phyloP scores from a whole-genome alignment of 2,888 invertebrate species.

The Agrochola lota region DNA sequence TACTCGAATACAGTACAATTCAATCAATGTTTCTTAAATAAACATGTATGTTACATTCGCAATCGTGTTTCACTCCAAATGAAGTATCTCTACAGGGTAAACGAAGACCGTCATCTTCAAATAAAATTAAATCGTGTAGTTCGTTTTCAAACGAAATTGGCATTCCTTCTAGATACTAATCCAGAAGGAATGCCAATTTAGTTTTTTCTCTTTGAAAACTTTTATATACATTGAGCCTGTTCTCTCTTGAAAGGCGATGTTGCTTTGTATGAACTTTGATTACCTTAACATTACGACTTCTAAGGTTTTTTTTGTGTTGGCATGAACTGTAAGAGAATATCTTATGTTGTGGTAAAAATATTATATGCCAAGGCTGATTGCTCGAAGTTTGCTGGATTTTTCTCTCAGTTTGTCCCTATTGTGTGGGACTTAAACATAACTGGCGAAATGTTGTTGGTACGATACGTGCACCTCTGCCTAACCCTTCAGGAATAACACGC shows the following conservation, averaged over 20 bases:
- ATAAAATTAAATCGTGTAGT: constrained; percentile 70
- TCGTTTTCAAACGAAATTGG: constrained; percentile 75
- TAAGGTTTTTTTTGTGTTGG: neutral
- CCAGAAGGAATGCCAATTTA: no score
- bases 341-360: neutral
- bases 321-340: neutral
- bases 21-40: neutral
- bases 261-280: constrained; percentile 67
- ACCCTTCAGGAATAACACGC: no score
- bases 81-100: constrained; percentile 54
- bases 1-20: neutral
- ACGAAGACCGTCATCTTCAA: constrained; percentile 63
- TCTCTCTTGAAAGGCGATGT: constrained; percentile 61
- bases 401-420: no score
- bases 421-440: no score
- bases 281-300: constrained; percentile 46
- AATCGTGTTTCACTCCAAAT: constrained; percentile 56
- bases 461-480: no score
- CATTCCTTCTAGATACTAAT: constrained; percentile 73
- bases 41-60: constrained; percentile 36
- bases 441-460: no score
- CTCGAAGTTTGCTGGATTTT: neutral
- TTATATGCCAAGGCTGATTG: neutral
- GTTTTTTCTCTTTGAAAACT: constrained; percentile 74
- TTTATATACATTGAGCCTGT: constrained; percentile 70